Conservation (phyloP, 1,140 invertebrate species). For the Hylaeus volcanicus region DNA sequence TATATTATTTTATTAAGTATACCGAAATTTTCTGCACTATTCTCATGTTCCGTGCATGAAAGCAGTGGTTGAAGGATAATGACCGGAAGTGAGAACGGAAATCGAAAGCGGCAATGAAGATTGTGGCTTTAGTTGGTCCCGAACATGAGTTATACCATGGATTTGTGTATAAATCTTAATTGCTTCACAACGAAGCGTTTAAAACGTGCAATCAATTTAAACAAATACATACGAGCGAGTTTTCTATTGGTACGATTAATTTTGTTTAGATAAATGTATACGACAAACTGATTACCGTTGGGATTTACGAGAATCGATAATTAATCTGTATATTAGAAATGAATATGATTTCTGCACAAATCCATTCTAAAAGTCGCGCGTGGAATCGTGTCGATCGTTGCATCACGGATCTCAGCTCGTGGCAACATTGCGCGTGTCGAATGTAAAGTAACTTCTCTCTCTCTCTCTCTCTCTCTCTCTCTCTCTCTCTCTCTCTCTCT, state of each 20-base stretch:
- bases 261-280: not conserved
- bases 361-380: slow-evolving; percentile 53
- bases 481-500: slow-evolving; percentile 43
- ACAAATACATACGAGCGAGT: no score
- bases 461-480: slow-evolving; percentile 48
- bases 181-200: not conserved
- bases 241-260: not conserved
- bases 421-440: slow-evolving; percentile 49
- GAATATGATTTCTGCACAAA: slow-evolving; percentile 60
- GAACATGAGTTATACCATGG: slow-evolving; percentile 71
- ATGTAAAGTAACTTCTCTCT: slow-evolving; percentile 31
- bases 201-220: not conserved
- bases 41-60: not conserved
- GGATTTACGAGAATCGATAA: not conserved
- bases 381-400: slow-evolving; percentile 57
- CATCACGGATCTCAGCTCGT: slow-evolving; percentile 56
- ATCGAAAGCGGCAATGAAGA: slow-evolving; percentile 60
- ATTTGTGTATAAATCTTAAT: slow-evolving; percentile 59
- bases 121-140: slow-evolving; percentile 79
- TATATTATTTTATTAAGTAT: no score
- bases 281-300: not conserved
- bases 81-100: slow-evolving; percentile 44
- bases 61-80: not conserved
- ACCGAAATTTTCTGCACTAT: not conserved
- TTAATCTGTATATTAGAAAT: not conserved